These are phyloP conservation scores for Heliocidaris erythrogramma DNA, from an alignment of 35 echinoderm and acorn worm species.

Conservation along the genomic window DNA sequence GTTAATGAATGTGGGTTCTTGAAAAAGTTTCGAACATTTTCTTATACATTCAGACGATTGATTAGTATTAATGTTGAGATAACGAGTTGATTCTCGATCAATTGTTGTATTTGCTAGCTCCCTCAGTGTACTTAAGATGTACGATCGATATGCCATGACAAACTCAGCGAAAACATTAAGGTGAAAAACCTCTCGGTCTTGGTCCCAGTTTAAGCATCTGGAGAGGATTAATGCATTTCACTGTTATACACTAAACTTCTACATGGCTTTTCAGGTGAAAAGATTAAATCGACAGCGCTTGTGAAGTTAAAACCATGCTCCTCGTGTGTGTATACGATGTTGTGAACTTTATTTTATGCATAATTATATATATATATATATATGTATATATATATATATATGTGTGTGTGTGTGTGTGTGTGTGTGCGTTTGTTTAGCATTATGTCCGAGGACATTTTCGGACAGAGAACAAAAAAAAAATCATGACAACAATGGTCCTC, in stretches of 20 bases:
- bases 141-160: not conserved
- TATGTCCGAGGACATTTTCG: too few relatives aligned
- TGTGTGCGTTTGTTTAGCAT: too few relatives aligned
- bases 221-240: not conserved
- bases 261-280: too few relatives aligned
- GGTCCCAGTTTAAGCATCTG: not conserved
- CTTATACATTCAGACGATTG: not conserved
- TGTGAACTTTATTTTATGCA: too few relatives aligned
- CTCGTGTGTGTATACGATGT: too few relatives aligned
- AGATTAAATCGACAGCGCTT: too few relatives aligned
- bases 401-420: too few relatives aligned
- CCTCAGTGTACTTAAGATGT: not conserved
- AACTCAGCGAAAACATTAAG: not conserved
- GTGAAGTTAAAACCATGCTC: too few relatives aligned
- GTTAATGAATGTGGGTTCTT: constrained; percentile 11
- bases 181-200: not conserved
- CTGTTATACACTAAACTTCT: not conserved
- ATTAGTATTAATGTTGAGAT: not conserved
- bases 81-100: constrained; percentile 9
- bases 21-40: constrained; percentile 18
- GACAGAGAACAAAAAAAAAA: too few relatives aligned
- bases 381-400: too few relatives aligned
- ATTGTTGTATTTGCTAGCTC: not conserved
- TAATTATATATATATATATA: too few relatives aligned
- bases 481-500: too few relatives aligned